Conservation (phyloP, 1,140 invertebrate species). For the Ridgeia piscesae region DNA sequence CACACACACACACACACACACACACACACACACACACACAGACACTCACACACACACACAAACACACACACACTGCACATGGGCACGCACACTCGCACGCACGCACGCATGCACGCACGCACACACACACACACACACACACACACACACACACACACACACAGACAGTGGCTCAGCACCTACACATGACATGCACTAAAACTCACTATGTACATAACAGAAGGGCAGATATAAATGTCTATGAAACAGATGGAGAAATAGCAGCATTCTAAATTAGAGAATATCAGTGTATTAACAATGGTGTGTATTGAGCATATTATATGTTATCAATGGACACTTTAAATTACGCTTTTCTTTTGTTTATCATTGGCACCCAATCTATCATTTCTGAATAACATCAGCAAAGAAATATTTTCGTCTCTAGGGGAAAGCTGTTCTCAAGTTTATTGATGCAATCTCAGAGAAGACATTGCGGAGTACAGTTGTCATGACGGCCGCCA, state of each 20-base stretch:
- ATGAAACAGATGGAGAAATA: neutral
- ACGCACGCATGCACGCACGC: too few species aligned
- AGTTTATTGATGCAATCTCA: constrained; percentile 92
- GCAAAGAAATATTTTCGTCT: neutral
- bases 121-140: too few species aligned
- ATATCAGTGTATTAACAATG: neutral
- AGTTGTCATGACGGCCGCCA: constrained; percentile 90
- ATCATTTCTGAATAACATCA: too few species aligned
- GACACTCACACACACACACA: too few species aligned
- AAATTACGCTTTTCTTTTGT: too few species aligned
- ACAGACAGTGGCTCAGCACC: neutral
- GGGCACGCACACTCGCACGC: too few species aligned
- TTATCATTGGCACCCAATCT: too few species aligned
- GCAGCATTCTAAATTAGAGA: neutral
- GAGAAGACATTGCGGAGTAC: constrained; percentile 89
- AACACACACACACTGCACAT: too few species aligned
- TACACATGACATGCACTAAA: neutral
- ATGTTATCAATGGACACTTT: too few species aligned
- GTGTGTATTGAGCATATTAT: neutral
- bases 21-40: too few species aligned
- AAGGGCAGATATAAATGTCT: neutral
- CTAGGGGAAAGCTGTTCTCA: constrained; percentile 82
- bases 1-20: too few species aligned
- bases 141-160: too few species aligned
- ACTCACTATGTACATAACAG: neutral